Base-by-base conservation (phyloP, 1,140 invertebrate genomes). In the Bombus pyrosoma region DNA sequence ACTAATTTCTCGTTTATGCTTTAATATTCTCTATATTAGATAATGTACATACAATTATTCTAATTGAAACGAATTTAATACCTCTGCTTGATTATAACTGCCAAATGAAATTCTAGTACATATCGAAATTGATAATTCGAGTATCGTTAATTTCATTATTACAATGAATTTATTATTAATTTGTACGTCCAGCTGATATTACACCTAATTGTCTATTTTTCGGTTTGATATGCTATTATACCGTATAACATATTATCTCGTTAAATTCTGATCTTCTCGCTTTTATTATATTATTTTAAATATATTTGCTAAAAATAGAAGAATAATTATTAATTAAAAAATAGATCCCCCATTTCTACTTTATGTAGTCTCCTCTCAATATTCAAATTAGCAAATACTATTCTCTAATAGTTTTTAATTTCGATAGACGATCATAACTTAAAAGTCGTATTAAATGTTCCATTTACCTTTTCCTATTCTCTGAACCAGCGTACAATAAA, bases 101-200 rank as follows among this genome's bases (percentile, higher is more conserved):
- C 22, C 10, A 18, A 12, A 34, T n/a, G 73, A 12, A 53, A 34
- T 47, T 74, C 43, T 39, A 34, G 15, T 34, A 62, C 10, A 28
- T 62, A 53, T 34, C 32, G 39, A 73, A 43, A 22, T 47, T 74
- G 41, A 74, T 74, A 74, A 53, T 53, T 74, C n/a, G 12, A 32
- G 73, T 5, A 15, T 53, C n/a, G 32, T 74, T 53, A 74, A 74
- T 74, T 74, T 74, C 41, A 74, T 47, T 74, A 74, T n/a, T 4
- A 28, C 39, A 5, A 53, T 34, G 28, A 9, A 6, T 5, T 71
- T 39, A 39, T 25, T 39, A 2, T 13, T 62, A n/a, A 62, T n/a
- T 39, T 71, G 10, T 4, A 39, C 22, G 10, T 13, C 4, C 22
- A 2, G 15, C 22, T 6, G 32, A 68, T 68, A 68, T 68, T 68